These are phyloP conservation scores for Tetropium fuscum DNA, from an alignment of 2,888 invertebrate genomes.

Conservation along the genomic window DNA sequence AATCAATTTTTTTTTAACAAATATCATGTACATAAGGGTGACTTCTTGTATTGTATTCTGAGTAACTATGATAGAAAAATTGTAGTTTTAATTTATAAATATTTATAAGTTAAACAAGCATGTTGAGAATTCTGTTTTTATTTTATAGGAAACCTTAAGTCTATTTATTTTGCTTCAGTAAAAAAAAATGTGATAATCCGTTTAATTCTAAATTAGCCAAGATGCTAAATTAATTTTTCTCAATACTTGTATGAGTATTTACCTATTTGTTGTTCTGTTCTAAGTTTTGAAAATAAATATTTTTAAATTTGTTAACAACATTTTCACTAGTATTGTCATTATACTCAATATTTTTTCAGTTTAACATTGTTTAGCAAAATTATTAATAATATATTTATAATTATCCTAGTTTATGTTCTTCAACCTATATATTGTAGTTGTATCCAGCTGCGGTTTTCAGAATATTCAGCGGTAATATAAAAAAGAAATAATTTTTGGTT, in stretches of 20 bases:
- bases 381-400: too few species aligned
- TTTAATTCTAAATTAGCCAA: slow-evolving; percentile 15
- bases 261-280: slow-evolving; percentile 15
- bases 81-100: slow-evolving; percentile 27
- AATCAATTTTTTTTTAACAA: slow-evolving; percentile 41
- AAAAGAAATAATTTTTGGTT: too few species aligned
- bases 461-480: too few species aligned
- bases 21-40: slow-evolving; percentile 12
- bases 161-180: slow-evolving; percentile 19
- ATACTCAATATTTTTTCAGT: too few species aligned
- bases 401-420: too few species aligned
- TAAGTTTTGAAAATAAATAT: slow-evolving; percentile 14
- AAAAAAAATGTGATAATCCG: slow-evolving; percentile 10
- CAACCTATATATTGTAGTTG: too few species aligned
- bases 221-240: neutral
- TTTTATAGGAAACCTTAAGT: slow-evolving; percentile 11
- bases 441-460: too few species aligned
- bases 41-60: slow-evolving; percentile 18
- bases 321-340: slow-evolving; percentile 2
- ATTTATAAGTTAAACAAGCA: slow-evolving; percentile 22
- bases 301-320: slow-evolving; percentile 13
- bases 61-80: slow-evolving; percentile 23
- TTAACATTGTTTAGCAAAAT: too few species aligned
- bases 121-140: slow-evolving; percentile 18
- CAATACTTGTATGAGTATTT: neutral